phyloP scores from a whole-genome alignment of 2,888 invertebrate species.

The Agonum fuliginosum region DNA sequence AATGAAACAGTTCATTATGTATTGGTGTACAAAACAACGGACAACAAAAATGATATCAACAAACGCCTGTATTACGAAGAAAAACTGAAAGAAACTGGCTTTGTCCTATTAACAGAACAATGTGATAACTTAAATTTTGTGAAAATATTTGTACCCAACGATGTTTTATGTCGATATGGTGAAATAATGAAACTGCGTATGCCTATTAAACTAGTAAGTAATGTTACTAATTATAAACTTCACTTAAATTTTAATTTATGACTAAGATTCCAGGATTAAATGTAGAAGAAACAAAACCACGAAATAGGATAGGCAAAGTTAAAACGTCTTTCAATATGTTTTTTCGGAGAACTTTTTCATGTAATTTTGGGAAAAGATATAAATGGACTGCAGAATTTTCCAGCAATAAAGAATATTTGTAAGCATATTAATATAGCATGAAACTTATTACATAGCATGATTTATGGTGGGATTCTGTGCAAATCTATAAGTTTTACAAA shows the following conservation, averaged over 20 bases:
- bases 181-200: conserved; percentile 86
- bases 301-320: conserved; percentile 71
- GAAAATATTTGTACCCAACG: conserved; percentile 84
- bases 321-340: conserved; percentile 73
- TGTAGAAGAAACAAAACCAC: conserved; percentile 65
- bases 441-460: too few relatives aligned
- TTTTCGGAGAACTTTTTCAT: conserved; percentile 76
- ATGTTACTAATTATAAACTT: too few relatives aligned
- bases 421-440: too few relatives aligned
- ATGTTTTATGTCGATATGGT: conserved; percentile 82
- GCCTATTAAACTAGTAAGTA: conserved; percentile 85
- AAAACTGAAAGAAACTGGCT: conserved; percentile 78
- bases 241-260: background rate
- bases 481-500: too few relatives aligned
- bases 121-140: conserved; percentile 80
- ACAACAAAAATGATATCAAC: conserved; percentile 68
- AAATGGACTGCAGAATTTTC: conserved; percentile 82
- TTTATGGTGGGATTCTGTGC: too few relatives aligned
- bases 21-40: conserved; percentile 74
- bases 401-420: conserved; percentile 83
- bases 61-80: conserved; percentile 77
- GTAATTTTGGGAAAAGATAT: conserved; percentile 75
- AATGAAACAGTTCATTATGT: conserved; percentile 79
- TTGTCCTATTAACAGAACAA: conserved; percentile 78
- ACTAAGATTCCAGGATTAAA: conserved; percentile 53